Percentiles rank a stretch among this genome's conserved stretches.
Conservation (phyloP, 2,113 vertebrate genomes). For the Trachemys scripta region DNA sequence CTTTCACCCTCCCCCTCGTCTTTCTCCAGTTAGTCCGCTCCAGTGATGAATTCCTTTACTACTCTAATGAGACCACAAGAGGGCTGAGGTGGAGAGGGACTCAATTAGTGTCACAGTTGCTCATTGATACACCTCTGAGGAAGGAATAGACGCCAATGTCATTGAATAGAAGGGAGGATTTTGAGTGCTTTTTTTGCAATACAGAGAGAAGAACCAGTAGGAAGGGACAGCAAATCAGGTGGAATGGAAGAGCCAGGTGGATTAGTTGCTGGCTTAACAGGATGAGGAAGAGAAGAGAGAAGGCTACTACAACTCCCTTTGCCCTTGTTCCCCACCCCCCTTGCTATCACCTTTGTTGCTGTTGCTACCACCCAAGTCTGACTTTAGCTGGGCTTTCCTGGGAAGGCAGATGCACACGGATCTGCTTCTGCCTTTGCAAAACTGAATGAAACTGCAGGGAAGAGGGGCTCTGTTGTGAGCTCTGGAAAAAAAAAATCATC, state of each 20-base stretch:
- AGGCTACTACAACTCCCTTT: accelerated
- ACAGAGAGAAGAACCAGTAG: neutral
- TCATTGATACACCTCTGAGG: neutral
- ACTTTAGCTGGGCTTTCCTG: neutral
- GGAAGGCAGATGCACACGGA: accelerated
- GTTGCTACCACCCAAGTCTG: neutral
- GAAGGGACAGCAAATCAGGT: accelerated
- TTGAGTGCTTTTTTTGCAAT: neutral
- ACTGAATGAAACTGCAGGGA: neutral
- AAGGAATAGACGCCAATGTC: neutral
- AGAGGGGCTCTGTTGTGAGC: neutral
- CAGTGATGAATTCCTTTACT: neutral
- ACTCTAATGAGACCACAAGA: accelerated
- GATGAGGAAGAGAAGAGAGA: neutral
- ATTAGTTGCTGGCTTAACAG: neutral
- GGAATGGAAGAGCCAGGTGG: neutral
- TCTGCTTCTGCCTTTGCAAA: neutral
- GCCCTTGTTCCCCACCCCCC: neutral
- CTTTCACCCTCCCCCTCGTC: neutral
- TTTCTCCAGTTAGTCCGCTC: neutral
- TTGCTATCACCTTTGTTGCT: neutral
- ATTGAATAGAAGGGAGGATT: neutral
- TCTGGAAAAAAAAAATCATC: neutral
- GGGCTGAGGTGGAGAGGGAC: neutral
- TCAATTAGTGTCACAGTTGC: neutral